A percentile compares a stretch with the other conserved stretches of the same genome.
Evolutionary conservation across 2,888 invertebrate species (phyloP).

Genomic region (Agrenia bidenticulata): DNA sequence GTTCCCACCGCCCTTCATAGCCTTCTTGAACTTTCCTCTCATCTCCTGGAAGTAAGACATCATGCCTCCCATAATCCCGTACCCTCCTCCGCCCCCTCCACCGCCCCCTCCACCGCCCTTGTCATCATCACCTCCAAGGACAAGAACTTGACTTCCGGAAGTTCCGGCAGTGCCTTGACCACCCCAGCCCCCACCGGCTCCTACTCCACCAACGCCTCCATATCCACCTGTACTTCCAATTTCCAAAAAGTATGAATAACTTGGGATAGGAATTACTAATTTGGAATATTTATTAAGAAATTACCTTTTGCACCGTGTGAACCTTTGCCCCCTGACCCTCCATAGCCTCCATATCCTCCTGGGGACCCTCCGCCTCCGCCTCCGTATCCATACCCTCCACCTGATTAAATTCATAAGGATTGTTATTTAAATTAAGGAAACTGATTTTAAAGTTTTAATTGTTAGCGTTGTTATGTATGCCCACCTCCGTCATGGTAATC

Average conservation of each 20-base stretch:
- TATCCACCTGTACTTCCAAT: constrained; percentile 13
- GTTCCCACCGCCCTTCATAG: not conserved
- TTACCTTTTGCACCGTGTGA: not conserved
- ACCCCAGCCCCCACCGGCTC: constrained; percentile 4
- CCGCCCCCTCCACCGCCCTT: not conserved
- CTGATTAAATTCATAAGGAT: no score
- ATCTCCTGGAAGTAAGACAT: constrained; percentile 1
- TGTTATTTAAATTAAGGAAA: no score
- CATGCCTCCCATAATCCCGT: constrained; percentile 1
- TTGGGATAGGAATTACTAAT: no score
- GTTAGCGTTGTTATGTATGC: no score
- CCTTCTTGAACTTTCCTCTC: not conserved
- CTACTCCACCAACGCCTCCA: not conserved
- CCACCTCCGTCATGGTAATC: not conserved
- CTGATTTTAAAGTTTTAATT: no score
- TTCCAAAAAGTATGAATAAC: no score
- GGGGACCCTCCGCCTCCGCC: not conserved
- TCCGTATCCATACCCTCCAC: constrained; percentile 10
- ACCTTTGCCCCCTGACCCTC: constrained; percentile 5
- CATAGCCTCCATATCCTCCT: constrained; percentile 7
- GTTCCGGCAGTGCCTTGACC: constrained; percentile 6
- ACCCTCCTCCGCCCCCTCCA: constrained; percentile 3
- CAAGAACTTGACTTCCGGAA: constrained; percentile 3
- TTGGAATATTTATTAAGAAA: no score
- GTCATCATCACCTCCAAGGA: constrained; percentile 3